Conservation (phyloP, 2,888 invertebrate species). For the Notocelia uddmanniana region DNA sequence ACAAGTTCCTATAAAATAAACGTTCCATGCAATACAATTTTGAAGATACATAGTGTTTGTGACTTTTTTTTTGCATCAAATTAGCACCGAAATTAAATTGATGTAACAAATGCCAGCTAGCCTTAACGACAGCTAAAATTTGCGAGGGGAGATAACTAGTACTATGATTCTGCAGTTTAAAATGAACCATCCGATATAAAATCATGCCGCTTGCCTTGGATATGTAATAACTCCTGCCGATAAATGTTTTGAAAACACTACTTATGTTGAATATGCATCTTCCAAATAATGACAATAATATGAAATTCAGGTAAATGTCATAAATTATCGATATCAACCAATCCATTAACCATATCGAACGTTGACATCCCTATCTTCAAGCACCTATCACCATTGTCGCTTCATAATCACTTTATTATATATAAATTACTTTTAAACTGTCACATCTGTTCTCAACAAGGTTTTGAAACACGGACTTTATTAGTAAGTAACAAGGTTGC, state of each 20-base stretch:
- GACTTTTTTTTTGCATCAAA: no score
- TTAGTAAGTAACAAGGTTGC: neutral
- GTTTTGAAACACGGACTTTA: neutral
- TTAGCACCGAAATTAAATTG: no score
- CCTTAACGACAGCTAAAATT: neutral
- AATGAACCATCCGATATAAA: neutral
- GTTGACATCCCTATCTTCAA: constrained; percentile 51
- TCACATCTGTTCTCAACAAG: neutral
- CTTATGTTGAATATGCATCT: no score
- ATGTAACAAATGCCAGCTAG: no score
- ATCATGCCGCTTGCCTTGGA: neutral
- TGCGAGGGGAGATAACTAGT: neutral
- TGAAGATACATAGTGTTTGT: no score
- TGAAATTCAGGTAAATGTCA: neutral
- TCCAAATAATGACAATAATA: neutral
- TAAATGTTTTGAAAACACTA: neutral
- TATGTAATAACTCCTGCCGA: neutral
- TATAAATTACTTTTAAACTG: neutral
- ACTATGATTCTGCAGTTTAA: neutral
- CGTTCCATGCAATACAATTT: no score
- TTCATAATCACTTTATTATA: constrained; percentile 70
- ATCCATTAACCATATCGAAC: constrained; percentile 54
- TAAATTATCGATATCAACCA: constrained; percentile 11
- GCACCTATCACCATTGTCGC: constrained; percentile 61
- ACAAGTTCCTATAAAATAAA: no score